Conservation (phyloP, 1,140 invertebrate species). For the Phymastichus coffea region DNA sequence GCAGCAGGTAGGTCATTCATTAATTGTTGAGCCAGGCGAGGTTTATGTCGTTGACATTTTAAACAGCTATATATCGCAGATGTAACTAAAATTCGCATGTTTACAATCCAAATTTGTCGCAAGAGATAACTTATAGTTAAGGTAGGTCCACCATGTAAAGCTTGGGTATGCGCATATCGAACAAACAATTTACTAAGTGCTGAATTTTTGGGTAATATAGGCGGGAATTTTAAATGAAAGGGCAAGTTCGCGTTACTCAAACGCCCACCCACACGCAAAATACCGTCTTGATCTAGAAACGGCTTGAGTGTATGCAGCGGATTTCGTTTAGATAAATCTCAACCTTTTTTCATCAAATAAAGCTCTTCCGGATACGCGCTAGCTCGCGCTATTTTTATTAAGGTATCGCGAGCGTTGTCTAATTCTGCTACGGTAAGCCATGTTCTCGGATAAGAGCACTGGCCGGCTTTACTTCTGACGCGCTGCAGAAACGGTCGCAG, state of each 20-base stretch:
- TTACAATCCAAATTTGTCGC: conserved; percentile 3
- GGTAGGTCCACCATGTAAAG: no score
- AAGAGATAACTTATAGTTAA: no score
- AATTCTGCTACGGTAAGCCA: background rate
- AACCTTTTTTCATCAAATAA: background rate
- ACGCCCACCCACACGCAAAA: conserved; percentile 12
- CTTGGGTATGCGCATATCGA: background rate
- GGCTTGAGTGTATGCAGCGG: background rate
- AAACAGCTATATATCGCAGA: background rate
- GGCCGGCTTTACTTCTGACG: background rate
- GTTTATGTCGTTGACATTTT: background rate
- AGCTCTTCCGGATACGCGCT: background rate
- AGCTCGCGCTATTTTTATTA: background rate
- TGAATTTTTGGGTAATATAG: no score
- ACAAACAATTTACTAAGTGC: background rate
- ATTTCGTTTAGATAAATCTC: background rate
- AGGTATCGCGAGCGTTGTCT: background rate
- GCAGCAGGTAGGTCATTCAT: background rate
- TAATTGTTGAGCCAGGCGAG: background rate
- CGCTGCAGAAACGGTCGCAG: background rate
- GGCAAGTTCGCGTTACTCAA: background rate
- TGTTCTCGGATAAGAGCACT: background rate
- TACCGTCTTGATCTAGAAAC: conserved; percentile 1
- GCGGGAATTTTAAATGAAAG: conserved; percentile 4
- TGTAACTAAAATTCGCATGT: background rate